Base-by-base conservation (phyloP, 1,140 invertebrate genomes). In the Tetramorium parvispinum region DNA sequence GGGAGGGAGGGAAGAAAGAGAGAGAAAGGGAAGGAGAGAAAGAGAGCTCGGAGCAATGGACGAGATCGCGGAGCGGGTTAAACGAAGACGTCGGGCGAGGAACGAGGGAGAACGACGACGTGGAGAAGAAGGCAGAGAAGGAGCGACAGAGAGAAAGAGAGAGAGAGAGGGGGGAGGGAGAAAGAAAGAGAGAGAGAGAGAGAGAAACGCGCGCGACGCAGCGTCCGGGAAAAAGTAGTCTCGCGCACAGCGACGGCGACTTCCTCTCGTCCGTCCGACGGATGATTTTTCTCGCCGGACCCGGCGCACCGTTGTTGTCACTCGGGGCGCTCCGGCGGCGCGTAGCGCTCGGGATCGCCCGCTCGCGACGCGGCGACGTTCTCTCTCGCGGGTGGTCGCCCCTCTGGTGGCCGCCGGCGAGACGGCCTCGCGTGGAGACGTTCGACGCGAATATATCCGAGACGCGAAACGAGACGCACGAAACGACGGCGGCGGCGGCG, bases 401-500 rank as follows among this genome's bases (percentile, higher is more conserved):
- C 55, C 82, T 68, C 65, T 43, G 59, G 13, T 75, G 65, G 53
- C 78, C 37, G 65, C 65, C 65, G 65, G 65, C 51, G 65, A 27
- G 63, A 81, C 63, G 63, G 37, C 63, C 49, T 73, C 46, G 75
- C 73, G 37, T 8, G 51, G 32, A n/a, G 32, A 16, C 18, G 49
- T 40, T n/a, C 40, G 21, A 79, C 77, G 77, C 65, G 79, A 82
- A 53, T 87, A 73, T 81, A 27, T 32, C 11, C 81, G 75, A 21
- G 59, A 77, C 59, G 68, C 37, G 40, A 76, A 27, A 49, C 49
- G 40, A 10, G 57, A 78, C 57, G 24, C n/a, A 78, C 71, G n/a
- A 18, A 32, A 21, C 18, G 70, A 11, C 3, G 37, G 10, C 7
- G 18, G 27, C 4, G 57, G 10, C 21, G 21, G 37, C 6, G 53